Evolutionary conservation across 2,113 vertebrate species (phyloP).

Genomic region (Pelvicachromis taeniatus): DNA sequence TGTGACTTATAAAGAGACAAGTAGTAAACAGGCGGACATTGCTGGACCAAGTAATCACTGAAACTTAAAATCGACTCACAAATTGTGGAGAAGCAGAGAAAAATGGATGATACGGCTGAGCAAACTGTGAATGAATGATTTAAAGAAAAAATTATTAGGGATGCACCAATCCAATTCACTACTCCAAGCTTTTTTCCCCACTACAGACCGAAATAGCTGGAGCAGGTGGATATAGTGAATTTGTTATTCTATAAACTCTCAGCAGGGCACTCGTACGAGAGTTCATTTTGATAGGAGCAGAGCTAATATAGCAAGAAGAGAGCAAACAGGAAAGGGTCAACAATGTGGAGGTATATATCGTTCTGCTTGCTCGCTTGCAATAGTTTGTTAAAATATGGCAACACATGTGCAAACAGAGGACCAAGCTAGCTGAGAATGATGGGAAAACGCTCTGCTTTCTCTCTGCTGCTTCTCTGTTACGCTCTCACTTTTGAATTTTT

Average conservation of each 20-base stretch:
- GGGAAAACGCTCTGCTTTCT: neutral
- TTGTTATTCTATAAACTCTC: neutral
- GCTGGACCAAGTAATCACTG: constrained; percentile 29
- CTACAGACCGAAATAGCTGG: neutral
- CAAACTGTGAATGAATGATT: neutral
- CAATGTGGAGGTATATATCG: neutral
- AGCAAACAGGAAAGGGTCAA: neutral
- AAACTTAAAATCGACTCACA: constrained; percentile 23
- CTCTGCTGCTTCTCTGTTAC: neutral
- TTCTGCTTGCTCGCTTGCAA: neutral
- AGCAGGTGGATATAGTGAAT: neutral
- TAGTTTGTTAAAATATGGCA: neutral
- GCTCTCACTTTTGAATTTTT: neutral
- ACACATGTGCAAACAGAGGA: neutral
- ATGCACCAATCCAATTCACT: neutral
- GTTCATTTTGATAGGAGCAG: neutral
- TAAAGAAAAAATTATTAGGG: neutral
- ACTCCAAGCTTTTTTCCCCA: neutral
- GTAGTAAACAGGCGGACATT: neutral
- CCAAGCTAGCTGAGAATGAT: neutral
- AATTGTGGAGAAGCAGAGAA: neutral
- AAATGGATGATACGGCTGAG: neutral
- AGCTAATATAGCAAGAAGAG: neutral
- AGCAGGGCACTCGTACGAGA: neutral
- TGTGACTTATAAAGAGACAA: neutral